Conservation (phyloP, 53 echinoderm and acorn worm genomes). For the Echinometra lucunter region DNA sequence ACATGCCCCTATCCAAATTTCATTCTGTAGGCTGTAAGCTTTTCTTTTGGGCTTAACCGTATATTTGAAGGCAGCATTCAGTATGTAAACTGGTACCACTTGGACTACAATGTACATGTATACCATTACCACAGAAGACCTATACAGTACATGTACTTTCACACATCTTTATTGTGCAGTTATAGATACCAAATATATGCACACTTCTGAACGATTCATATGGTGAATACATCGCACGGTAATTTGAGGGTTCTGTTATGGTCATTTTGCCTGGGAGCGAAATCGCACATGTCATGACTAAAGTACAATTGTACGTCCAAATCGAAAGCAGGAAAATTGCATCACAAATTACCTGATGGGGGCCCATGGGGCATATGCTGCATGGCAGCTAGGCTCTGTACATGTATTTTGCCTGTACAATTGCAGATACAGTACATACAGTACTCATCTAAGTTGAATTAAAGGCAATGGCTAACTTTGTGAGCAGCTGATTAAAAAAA, state of each 20-base stretch:
- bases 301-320: slow-evolving; percentile 35
- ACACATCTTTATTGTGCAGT: slow-evolving; percentile 28
- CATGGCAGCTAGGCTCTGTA: too few species aligned
- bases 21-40: too few species aligned
- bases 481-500: too few species aligned
- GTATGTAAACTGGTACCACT: background rate
- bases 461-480: too few species aligned
- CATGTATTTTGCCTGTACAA: too few species aligned
- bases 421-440: too few species aligned
- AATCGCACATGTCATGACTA: background rate
- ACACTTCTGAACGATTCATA: background rate
- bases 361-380: background rate
- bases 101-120: background rate
- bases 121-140: background rate
- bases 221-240: background rate
- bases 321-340: slow-evolving; percentile 28
- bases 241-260: background rate
- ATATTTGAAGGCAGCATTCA: too few species aligned
- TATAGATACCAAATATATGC: background rate
- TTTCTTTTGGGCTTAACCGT: too few species aligned
- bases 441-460: too few species aligned
- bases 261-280: background rate
- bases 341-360: slow-evolving; percentile 4
- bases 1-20: too few species aligned
- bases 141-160: background rate